These are phyloP conservation scores for Oxycera nigricornis DNA, from an alignment of 2,888 invertebrate species.

Conservation along the genomic window DNA sequence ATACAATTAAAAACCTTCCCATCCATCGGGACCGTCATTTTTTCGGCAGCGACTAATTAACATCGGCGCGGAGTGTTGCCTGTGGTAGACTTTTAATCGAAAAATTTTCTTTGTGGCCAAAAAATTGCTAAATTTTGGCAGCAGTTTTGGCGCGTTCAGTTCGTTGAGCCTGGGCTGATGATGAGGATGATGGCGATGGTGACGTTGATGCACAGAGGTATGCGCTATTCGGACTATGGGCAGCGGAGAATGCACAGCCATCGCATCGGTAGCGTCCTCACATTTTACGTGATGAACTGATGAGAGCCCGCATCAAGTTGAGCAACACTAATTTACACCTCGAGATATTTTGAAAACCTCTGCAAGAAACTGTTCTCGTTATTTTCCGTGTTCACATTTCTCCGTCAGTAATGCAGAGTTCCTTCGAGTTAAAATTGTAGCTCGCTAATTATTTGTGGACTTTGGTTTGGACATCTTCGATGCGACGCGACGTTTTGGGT, in stretches of 20 bases:
- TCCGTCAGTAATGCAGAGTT: neutral
- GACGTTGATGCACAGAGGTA: constrained; percentile 11
- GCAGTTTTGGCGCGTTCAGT: constrained; percentile 1
- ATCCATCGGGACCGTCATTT: constrained; percentile 16
- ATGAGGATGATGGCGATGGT: neutral
- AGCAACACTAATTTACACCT: constrained; percentile 25
- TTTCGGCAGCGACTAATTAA: constrained; percentile 32
- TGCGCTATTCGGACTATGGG: constrained; percentile 25
- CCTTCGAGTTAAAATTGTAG: neutral
- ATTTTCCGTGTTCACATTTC: constrained; percentile 4
- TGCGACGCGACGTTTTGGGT: neutral
- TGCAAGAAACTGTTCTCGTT: neutral
- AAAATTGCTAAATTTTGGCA: constrained; percentile 30
- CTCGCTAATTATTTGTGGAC: constrained; percentile 25
- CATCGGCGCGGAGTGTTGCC: constrained; percentile 25
- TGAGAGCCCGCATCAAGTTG: constrained; percentile 27
- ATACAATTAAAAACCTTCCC: constrained; percentile 32
- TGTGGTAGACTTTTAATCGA: constrained; percentile 27
- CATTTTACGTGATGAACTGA: constrained; percentile 27
- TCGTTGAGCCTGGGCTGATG: neutral
- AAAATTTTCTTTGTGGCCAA: constrained; percentile 34
- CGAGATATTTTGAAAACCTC: constrained; percentile 26
- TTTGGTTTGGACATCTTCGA: neutral
- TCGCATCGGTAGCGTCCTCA: neutral
- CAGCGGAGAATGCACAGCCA: constrained; percentile 7